Conservation (phyloP, 1,140 invertebrate species). For the Pogonognathellus flavescens region DNA sequence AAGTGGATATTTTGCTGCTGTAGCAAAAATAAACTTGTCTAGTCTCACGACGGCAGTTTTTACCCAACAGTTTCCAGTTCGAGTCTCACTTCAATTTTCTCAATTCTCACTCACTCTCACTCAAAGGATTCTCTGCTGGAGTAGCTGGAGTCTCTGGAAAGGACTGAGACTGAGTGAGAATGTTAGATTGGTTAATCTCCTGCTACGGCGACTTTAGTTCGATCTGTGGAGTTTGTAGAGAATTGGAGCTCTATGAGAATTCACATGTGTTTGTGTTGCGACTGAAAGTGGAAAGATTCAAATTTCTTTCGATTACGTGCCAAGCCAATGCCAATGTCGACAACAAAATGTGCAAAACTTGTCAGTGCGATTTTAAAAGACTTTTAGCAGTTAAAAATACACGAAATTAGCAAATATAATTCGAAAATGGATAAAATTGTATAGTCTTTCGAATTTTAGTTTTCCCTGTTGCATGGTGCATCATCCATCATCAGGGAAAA, state of each 20-base stretch:
- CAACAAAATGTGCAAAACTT: constrained; percentile 41
- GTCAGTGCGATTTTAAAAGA: constrained; percentile 1
- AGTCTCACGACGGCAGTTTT: no score
- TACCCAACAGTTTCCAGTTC: no score
- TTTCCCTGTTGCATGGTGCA: neutral
- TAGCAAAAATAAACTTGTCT: no score
- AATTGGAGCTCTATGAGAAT: no score
- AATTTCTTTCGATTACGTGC: constrained; percentile 25
- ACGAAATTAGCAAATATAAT: neutral
- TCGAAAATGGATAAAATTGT: neutral
- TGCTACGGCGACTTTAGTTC: neutral
- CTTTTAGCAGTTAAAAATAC: neutral
- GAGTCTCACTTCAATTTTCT: no score
- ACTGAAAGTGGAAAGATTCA: neutral
- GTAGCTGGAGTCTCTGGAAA: no score
- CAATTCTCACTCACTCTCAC: no score
- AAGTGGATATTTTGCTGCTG: no score
- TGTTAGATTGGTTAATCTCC: neutral
- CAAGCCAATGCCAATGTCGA: constrained; percentile 17
- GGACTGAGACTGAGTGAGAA: neutral
- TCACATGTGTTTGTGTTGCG: neutral
- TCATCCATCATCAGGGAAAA: constrained; percentile 11
- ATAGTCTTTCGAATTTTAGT: neutral
- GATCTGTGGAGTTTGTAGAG: neutral
- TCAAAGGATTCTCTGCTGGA: no score